Percentiles rank a stretch among this genome's conserved stretches.
phyloP scores from a whole-genome alignment of 92 coral and sea anemone genomes.

The Muricea muricata region DNA sequence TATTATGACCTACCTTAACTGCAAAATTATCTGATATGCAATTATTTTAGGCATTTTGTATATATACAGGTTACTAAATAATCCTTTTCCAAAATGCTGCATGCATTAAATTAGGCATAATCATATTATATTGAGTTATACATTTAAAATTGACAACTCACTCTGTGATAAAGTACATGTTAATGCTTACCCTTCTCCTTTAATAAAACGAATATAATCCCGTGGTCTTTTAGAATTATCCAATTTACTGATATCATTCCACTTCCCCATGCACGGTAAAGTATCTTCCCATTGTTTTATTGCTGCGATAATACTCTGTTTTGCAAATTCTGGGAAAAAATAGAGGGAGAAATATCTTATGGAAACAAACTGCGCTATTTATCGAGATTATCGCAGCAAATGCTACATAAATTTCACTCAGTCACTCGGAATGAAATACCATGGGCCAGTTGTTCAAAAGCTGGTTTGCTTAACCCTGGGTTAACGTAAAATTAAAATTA shows the following conservation, averaged over 20 bases:
- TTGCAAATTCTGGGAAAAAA: neutral
- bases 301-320: neutral
- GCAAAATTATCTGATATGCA: no score
- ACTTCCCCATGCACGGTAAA: constrained; percentile 30
- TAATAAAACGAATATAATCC: constrained; percentile 20
- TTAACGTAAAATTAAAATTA: no score
- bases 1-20: no score
- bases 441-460: no score
- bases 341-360: neutral
- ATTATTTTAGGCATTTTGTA: no score
- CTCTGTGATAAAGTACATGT: neutral
- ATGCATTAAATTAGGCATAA: no score
- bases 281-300: constrained; percentile 26
- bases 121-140: no score
- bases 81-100: no score
- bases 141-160: no score
- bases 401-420: no score
- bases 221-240: constrained; percentile 10
- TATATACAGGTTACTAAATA: no score
- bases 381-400: neutral
- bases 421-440: neutral
- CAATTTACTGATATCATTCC: constrained; percentile 13
- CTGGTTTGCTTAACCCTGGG: no score
- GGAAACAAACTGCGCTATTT: neutral
- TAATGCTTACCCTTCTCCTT: constrained; percentile 20